phyloP scores from a whole-genome alignment of 2,113 vertebrate species.

The Microcebus tavaratra region DNA sequence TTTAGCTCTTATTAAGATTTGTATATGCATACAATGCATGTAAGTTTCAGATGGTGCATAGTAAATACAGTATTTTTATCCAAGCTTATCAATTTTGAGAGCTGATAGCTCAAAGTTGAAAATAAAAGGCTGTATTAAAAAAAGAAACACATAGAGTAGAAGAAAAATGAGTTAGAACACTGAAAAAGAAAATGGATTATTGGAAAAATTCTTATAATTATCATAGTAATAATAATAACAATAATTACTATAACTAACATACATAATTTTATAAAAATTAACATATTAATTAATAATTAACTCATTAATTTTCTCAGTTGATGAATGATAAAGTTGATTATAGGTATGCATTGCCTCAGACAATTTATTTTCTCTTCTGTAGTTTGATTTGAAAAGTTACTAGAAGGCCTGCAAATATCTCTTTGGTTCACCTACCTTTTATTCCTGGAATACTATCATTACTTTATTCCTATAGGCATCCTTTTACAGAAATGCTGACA shows the following conservation, averaged over 20 bases:
- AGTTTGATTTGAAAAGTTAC: not conserved
- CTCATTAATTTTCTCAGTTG: not conserved
- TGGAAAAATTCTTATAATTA: not conserved
- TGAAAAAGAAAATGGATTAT: not conserved
- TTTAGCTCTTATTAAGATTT: constrained; percentile 17
- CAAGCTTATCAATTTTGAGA: not conserved
- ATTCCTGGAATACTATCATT: not conserved
- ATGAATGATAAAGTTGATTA: not conserved
- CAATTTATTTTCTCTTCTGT: not conserved
- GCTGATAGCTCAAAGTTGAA: not conserved
- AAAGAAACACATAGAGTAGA: not conserved
- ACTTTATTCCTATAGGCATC: not conserved
- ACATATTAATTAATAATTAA: no score
- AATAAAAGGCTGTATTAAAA: not conserved
- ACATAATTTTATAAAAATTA: not conserved
- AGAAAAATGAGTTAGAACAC: not conserved
- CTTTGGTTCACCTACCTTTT: not conserved
- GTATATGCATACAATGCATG: not conserved
- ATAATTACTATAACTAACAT: not conserved
- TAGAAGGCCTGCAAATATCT: not conserved
- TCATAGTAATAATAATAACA: not conserved
- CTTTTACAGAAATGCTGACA: not conserved
- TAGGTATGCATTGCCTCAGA: not conserved
- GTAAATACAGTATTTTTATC: not conserved
- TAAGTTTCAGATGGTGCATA: not conserved